Base-by-base conservation (phyloP, 1,140 invertebrate genomes). In the Pogonognathellus flavescens region DNA sequence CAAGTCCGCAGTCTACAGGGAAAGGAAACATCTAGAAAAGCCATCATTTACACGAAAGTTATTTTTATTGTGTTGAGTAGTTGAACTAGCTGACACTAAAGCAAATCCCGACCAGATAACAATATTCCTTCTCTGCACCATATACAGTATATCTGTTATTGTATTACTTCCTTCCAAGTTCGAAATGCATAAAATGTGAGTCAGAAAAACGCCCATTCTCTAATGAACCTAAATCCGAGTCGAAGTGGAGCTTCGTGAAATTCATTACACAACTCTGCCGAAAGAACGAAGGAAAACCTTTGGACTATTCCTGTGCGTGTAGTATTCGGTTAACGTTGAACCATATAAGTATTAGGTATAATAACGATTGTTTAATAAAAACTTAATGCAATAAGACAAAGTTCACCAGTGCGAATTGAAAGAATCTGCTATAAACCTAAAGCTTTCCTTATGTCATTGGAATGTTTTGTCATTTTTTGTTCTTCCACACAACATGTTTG, bases 221-320 rank as follows among this genome's bases (percentile, higher is more conserved):
- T 84, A 84, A 84, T 84, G 83, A 84, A 84, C 83, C 83, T 84
- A 84, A 84, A 84, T 80, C 83, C 70, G 70, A 84, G 62, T 80
- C 70, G 83, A 84, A 11, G 31, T 14, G 57, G 22, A 82, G 22
- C 57, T 82, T 53, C 57, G 41, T 82, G 52, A 25, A 57, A 55
- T 57, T 57, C 80, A 55, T 82, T 55, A 1, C 52, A 82, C 31
- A 41, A 41, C 80, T 82, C 18, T 55, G 55, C 49, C 80, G 22
- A 82, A 82, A 22, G 57, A 55, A 84, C 18, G 31, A 18, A 50
- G 70, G 70, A 49, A 76, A 76, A 76, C 70, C 70, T 31, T 76
- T 76, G 49, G n/a, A 14, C 20, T 66, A 66, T 66, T 20, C 25
- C 8, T 66, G 25, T 25, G 62, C 25, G 20, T 62, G 60, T 25